Percentiles rank a stretch among this genome's conserved stretches.
Evolutionary conservation across 2,888 invertebrate genomes (phyloP).

Genomic region (Torymus auratus): DNA sequence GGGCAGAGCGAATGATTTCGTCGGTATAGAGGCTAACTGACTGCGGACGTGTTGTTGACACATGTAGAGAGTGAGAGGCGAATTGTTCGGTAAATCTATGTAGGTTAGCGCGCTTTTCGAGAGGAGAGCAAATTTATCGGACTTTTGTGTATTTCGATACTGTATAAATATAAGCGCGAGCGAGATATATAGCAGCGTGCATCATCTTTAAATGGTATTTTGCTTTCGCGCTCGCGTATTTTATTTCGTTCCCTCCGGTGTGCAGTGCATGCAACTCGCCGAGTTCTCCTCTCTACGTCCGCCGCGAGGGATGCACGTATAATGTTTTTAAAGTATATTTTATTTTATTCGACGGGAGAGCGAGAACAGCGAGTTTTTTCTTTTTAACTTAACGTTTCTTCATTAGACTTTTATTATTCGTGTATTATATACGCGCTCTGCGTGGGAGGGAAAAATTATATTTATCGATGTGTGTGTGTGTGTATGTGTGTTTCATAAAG

Average conservation of each 20-base stretch:
- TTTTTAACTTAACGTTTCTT: too few relatives aligned
- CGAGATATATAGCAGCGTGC: too few relatives aligned
- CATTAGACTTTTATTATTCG: slow-evolving; percentile 22
- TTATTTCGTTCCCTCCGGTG: too few relatives aligned
- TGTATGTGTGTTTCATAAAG: background rate
- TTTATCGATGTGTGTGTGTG: slow-evolving; percentile 12
- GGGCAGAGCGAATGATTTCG: slow-evolving; percentile 40
- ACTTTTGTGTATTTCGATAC: slow-evolving; percentile 39
- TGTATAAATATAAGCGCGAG: background rate
- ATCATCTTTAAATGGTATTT: too few relatives aligned
- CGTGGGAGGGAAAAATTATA: slow-evolving; percentile 1
- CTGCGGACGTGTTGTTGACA: background rate
- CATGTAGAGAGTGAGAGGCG: too few relatives aligned
- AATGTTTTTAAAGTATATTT: too few relatives aligned
- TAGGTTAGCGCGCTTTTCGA: slow-evolving; percentile 8
- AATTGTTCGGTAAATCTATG: slow-evolving; percentile 34
- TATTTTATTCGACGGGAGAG: too few relatives aligned
- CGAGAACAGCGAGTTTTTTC: too few relatives aligned
- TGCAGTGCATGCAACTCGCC: too few relatives aligned
- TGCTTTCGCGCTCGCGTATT: too few relatives aligned
- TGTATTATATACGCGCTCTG: background rate
- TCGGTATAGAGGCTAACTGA: slow-evolving; percentile 38
- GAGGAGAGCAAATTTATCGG: slow-evolving; percentile 38
- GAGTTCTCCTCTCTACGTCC: too few relatives aligned
- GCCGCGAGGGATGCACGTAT: too few relatives aligned